Evolutionary conservation across 2,797 vertebrate species (phyloP).

Genomic region (Myotis myotis): DNA sequence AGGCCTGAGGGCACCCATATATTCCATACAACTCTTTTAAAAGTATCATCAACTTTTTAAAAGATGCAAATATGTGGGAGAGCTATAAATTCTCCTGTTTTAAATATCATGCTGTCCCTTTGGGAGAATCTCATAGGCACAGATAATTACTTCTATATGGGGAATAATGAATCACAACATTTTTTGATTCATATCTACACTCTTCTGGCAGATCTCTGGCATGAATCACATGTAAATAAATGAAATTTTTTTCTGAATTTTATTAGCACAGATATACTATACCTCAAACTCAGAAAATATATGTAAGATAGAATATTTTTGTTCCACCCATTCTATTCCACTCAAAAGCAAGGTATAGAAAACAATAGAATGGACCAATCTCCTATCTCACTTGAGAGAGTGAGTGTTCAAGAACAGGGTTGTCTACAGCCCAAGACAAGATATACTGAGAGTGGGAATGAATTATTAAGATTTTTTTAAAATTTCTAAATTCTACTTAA

Average conservation of each 20-base stretch:
- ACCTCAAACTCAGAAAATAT: constrained; percentile 48
- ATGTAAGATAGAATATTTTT: not conserved
- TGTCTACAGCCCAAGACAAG: not conserved
- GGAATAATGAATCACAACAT: constrained; percentile 70
- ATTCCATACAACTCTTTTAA: constrained; percentile 61
- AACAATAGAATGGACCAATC: not conserved
- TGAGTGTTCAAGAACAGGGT: not conserved
- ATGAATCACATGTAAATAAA: constrained; percentile 70
- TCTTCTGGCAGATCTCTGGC: constrained; percentile 70
- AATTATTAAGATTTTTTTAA: not conserved
- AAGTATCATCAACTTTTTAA: constrained; percentile 70
- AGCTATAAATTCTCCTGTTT: constrained; percentile 77
- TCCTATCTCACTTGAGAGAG: not conserved
- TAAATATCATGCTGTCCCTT: constrained; percentile 75
- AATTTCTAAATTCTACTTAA: not conserved
- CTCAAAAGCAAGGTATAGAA: not conserved
- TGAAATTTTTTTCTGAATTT: constrained; percentile 67
- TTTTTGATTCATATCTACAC: constrained; percentile 76
- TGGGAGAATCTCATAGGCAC: constrained; percentile 74
- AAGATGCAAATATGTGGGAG: constrained; percentile 71
- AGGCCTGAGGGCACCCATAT: constrained; percentile 54
- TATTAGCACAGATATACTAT: constrained; percentile 48
- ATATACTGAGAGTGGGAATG: not conserved
- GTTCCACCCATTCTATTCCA: not conserved
- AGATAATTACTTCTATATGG: constrained; percentile 76